Conservation (phyloP, 2,113 vertebrate species). For the Pelecanoides urinatrix region DNA sequence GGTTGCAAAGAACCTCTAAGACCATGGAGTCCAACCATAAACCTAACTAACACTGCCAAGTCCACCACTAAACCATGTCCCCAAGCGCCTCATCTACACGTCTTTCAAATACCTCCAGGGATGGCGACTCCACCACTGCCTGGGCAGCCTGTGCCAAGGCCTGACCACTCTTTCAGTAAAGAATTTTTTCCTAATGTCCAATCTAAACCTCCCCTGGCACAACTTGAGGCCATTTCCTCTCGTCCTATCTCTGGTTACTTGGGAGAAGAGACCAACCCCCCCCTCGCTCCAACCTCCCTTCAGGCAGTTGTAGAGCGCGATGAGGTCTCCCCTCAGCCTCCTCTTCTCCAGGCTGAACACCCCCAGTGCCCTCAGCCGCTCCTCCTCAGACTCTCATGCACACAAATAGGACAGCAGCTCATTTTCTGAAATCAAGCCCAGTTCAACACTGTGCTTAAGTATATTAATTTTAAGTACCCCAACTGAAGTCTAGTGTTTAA, state of each 20-base stretch:
- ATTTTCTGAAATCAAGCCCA: background rate
- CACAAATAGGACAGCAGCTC: background rate
- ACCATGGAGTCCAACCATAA: background rate
- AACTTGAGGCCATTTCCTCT: background rate
- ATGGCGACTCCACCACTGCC: background rate
- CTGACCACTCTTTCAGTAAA: background rate
- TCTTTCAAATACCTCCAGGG: background rate
- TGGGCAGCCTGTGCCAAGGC: background rate
- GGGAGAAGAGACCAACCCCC: fast-evolving
- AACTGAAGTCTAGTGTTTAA: background rate
- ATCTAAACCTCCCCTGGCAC: background rate
- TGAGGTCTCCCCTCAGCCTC: background rate
- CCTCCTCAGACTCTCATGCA: background rate
- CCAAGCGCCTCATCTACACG: background rate
- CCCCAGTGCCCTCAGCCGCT: background rate
- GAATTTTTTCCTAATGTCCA: background rate
- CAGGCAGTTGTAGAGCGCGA: fast-evolving
- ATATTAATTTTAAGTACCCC: background rate
- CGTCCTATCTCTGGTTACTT: background rate
- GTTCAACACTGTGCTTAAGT: background rate
- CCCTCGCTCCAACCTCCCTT: background rate
- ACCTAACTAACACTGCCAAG: background rate
- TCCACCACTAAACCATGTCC: background rate
- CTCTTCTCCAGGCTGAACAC: background rate
- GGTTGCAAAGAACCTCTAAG: background rate